Conservation (phyloP, 2,113 vertebrate genomes). For the Parotia lawesii region DNA sequence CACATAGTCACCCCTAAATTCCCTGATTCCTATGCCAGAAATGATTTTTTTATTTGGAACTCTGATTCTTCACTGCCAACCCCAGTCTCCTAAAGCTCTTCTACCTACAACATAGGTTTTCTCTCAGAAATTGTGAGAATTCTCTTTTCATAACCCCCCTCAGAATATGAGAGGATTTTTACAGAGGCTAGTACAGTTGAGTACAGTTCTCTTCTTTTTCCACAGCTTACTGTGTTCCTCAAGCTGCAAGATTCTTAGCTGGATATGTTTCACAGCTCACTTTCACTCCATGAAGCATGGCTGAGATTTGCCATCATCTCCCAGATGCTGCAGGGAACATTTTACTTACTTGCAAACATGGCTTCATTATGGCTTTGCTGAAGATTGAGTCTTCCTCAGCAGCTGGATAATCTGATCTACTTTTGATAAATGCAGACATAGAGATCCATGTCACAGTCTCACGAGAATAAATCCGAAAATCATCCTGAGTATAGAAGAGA, state of each 20-base stretch:
- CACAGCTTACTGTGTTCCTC: background rate
- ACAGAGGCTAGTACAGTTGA: background rate
- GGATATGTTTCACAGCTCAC: background rate
- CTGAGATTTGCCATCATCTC: background rate
- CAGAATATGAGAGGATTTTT: background rate
- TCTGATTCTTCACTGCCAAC: background rate
- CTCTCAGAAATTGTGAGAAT: background rate
- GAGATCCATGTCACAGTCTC: constrained; percentile 71
- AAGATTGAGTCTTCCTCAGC: constrained; percentile 65
- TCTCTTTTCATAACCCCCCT: background rate
- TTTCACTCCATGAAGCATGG: background rate
- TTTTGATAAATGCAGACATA: constrained; percentile 40
- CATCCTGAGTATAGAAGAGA: constrained; percentile 68
- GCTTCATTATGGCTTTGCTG: constrained; percentile 67
- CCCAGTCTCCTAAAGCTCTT: background rate
- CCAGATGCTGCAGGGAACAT: background rate
- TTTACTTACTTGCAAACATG: constrained; percentile 71
- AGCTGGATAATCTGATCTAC: background rate
- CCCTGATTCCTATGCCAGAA: background rate
- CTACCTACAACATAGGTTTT: background rate
- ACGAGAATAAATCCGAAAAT: constrained; percentile 70
- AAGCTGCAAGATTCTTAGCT: background rate
- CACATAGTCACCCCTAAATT: background rate
- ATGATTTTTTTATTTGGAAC: background rate
- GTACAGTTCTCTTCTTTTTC: background rate